Evolutionary conservation across 2,888 invertebrate genomes (phyloP), one percentile per base, ranked within the genome.

Genomic region (Heliconius aoede): DNA sequence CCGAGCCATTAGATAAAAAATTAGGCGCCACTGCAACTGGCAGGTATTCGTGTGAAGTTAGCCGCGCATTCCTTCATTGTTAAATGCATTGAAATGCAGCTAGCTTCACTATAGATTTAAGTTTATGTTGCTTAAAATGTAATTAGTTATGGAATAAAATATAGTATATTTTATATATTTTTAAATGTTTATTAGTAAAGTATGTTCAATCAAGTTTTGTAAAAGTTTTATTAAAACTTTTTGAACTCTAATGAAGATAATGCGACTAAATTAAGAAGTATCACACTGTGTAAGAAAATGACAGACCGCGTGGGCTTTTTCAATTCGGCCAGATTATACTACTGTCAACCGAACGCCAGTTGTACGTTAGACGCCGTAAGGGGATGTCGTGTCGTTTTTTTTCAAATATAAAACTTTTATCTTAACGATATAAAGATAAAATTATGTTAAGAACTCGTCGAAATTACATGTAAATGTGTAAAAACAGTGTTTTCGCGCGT

Each of bases 321-420:
- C 84, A 81, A 91, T 89, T 91, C 86, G 82, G 92, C 85, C 83
- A 87, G 90, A 89, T 93, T 91, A 92, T 92, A 92, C 87, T 89
- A 87, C 85, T 87, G 83, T 87, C 86, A 85, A 86, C 79, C 84
- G 84, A 82, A 85, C 84, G 83, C 82, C 92, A 92, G 92, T 93
- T 87, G 83, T 83, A 81, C 86, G 84, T 83, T 84, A 86, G 86
- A 84, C 84, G 85, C 81, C 82, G 81, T 81, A 86, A 80, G 82
- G 89, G 81, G 86, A 58, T 81, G 79, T 84, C 84, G 91, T 85
- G 91, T 87, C 86, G 86, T 84, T 74, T 72, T 74, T 72, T 80
- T 81, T 73, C 51, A 85, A 82, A 84, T 79, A 82, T 86, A 91
- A 86, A 94, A 93, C 91, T 93, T 93, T 92, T 88, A 84, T 86